Conservation (phyloP, 2,888 invertebrate species). For the Trichopoda pennipes region DNA sequence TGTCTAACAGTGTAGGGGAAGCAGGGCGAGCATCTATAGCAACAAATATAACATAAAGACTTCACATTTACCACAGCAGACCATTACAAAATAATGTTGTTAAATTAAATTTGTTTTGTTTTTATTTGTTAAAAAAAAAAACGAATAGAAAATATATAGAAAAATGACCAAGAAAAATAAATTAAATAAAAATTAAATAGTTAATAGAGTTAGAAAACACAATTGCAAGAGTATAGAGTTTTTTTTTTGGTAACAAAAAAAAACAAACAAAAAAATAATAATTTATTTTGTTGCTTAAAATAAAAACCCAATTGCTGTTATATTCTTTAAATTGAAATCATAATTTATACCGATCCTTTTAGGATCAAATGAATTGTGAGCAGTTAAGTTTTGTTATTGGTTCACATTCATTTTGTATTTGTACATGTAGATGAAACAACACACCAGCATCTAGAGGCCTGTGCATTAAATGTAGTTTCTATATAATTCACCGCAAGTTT, state of each 20-base stretch:
- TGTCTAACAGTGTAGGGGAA: constrained; percentile 93
- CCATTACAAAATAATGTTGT: constrained; percentile 79
- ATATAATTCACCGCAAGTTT: constrained; percentile 76
- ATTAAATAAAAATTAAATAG: constrained; percentile 18
- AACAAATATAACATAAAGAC: constrained; percentile 92
- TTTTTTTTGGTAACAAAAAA: constrained; percentile 9
- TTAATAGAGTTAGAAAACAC: constrained; percentile 29
- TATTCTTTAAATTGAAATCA: constrained; percentile 58
- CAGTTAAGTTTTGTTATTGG: constrained; percentile 9
- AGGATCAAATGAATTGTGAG: constrained; percentile 7
- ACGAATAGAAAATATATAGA: constrained; percentile 4
- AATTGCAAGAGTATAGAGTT: constrained; percentile 18
- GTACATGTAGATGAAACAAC: constrained; percentile 53
- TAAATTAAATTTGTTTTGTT: constrained; percentile 58
- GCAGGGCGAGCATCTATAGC: constrained; percentile 95
- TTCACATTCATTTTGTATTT: constrained; percentile 25
- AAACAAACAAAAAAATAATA: constrained; percentile 5
- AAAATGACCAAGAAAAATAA: constrained; percentile 30
- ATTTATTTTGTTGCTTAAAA: constrained; percentile 46
- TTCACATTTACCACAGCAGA: constrained; percentile 82
- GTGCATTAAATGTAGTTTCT: constrained; percentile 68
- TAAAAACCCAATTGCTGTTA: constrained; percentile 72
- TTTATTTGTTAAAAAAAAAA: constrained; percentile 37
- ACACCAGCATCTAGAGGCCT: constrained; percentile 63
- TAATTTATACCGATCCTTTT: constrained; percentile 19